Base-by-base conservation (phyloP, 2,888 invertebrate genomes). In the Chloromyia formosa region DNA sequence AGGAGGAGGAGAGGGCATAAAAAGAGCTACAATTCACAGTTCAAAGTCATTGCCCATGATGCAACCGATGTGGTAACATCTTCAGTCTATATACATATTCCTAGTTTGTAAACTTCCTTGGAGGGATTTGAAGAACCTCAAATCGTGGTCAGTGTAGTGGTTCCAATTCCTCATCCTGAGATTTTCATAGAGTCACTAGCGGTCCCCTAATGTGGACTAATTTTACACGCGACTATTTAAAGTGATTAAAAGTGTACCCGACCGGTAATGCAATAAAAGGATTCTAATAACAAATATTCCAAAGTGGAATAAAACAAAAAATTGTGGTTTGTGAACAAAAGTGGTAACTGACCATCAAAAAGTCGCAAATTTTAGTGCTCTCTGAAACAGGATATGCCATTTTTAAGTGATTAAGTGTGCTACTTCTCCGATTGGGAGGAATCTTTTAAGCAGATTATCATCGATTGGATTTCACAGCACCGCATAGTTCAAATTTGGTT, bases 1-100 rank as follows among this genome's bases (percentile, higher is more conserved):
- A 74, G 64, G 71, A 75, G 74, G 74, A 74, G 74, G 76, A 77
- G 79, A 83, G 85, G 84, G 84, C 86, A 85, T 86, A 85, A 86
- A 85, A 85, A 85, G 85, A 84, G 82, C 81, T 82, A 80, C 81
- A 81, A 81, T 82, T 82, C 80, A 81, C 81, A 82, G 83, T 83
- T 84, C 83, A 85, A 83, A 85, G 86, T 84, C 85, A 85, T 85
- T 85, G 85, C 85, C 84, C 84, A 85, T 85, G 83, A 85, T 85
- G 85, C 85, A 85, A 85, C 83, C 83, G 83, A 82, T 84, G 85
- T 83, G 83, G 82, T 84, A 84, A 85, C 84, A 85, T 81, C 83
- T 80, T 79, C 75, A 75, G 61, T 49, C n/a, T 22, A 14, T 66
- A 66, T 45, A 42, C 16, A 20, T 66, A 10, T 16, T 49, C 20